These are phyloP conservation scores for Andrena hattorfiana DNA, from an alignment of 2,888 invertebrate genomes.

Conservation along the genomic window DNA sequence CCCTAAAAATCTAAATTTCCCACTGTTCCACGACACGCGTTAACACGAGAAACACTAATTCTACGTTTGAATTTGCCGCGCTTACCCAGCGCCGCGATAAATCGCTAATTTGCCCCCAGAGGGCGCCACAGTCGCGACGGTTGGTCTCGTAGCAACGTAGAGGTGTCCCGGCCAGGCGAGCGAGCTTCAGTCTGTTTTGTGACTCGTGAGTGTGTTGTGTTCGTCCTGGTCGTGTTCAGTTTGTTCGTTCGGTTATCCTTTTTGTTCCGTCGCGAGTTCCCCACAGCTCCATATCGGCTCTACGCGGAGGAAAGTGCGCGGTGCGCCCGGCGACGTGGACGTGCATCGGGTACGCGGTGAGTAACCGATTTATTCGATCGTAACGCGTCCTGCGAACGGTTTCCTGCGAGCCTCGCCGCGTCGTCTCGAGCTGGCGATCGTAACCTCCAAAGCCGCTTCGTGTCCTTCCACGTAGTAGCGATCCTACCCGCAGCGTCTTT, in stretches of 20 bases:
- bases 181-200: slow-evolving; percentile 78
- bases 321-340: slow-evolving; percentile 2
- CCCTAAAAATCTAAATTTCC: too few relatives aligned
- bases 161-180: slow-evolving; percentile 45
- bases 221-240: slow-evolving; percentile 58
- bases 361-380: slow-evolving; percentile 24
- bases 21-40: too few relatives aligned
- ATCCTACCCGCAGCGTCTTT: background rate
- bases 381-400: slow-evolving; percentile 21
- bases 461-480: slow-evolving; percentile 58
- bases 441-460: slow-evolving; percentile 69
- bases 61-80: slow-evolving; percentile 37
- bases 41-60: background rate
- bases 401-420: slow-evolving; percentile 24
- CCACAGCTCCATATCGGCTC: slow-evolving; percentile 13
- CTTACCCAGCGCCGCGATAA: background rate
- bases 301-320: slow-evolving; percentile 12
- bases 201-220: slow-evolving; percentile 74
- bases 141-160: slow-evolving; percentile 53
- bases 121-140: slow-evolving; percentile 25
- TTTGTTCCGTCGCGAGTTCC: slow-evolving; percentile 51
- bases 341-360: slow-evolving; percentile 40
- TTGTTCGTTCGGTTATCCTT: slow-evolving; percentile 48
- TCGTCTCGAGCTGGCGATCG: slow-evolving; percentile 52
- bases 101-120: background rate